Percentiles rank a stretch among this genome's conserved stretches.
These are phyloP conservation scores for Alaudala cheleensis DNA, from an alignment of 2,113 vertebrate genomes.

Conservation along the genomic window DNA sequence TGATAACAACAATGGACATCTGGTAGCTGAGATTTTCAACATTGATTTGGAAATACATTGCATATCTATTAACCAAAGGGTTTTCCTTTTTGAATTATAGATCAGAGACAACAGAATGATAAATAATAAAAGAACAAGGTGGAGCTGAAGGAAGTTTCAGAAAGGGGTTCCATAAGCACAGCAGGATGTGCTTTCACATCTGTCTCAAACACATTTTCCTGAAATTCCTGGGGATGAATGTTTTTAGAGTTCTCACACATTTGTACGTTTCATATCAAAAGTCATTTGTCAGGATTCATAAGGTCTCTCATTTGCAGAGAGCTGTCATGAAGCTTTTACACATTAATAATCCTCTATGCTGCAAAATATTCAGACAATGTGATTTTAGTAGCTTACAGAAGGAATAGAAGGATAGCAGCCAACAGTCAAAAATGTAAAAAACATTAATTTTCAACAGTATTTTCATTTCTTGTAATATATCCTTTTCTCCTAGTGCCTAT, in stretches of 20 bases:
- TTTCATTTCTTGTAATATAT: not conserved
- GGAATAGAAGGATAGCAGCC: not conserved
- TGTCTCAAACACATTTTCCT: not conserved
- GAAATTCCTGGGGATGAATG: not conserved
- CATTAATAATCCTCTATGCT: not conserved
- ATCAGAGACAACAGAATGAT: slow-evolving; percentile 35
- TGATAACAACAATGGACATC: not conserved
- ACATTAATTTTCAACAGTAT: not conserved
- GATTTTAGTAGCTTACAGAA: not conserved
- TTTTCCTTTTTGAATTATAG: slow-evolving; percentile 27
- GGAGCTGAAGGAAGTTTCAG: not conserved
- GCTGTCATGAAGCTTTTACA: not conserved
- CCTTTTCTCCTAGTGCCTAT: not conserved
- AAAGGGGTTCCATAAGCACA: not conserved
- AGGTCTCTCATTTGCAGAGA: not conserved
- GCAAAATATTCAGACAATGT: not conserved
- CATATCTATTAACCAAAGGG: not conserved
- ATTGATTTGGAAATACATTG: not conserved
- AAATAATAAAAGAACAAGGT: slow-evolving; percentile 28
- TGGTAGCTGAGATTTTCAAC: not conserved
- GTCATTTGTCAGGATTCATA: not conserved
- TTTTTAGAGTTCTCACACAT: not conserved
- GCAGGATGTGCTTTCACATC: not conserved
- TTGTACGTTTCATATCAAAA: not conserved
- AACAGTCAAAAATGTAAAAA: not conserved